Percentiles rank a stretch among this genome's conserved stretches.
These are phyloP conservation scores for Thymelicus sylvestris DNA, from an alignment of 2,888 invertebrate species.

Conservation along the genomic window DNA sequence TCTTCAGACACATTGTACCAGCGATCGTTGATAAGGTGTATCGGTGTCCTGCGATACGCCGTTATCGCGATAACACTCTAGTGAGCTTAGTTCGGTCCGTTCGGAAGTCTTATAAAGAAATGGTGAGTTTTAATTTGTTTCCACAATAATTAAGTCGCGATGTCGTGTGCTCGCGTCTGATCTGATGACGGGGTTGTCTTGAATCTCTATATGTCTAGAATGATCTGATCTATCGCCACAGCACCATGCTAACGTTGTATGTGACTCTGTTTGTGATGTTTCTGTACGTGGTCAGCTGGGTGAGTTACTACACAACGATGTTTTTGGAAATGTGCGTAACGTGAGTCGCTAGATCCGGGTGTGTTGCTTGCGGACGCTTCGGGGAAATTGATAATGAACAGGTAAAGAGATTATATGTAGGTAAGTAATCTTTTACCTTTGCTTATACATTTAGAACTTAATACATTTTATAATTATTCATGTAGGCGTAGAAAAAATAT, in stretches of 20 bases:
- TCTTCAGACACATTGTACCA: conserved; percentile 11
- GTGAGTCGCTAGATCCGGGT: conserved; percentile 2
- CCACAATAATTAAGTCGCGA: conserved; percentile 52
- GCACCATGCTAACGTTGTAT: conserved; percentile 51
- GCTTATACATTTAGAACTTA: too few species aligned
- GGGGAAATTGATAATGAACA: not conserved
- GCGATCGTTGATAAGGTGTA: conserved; percentile 21
- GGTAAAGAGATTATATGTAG: not conserved
- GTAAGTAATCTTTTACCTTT: too few species aligned
- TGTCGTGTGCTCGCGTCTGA: conserved; percentile 29
- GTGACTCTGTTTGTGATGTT: conserved; percentile 49
- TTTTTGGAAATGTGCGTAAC: conserved; percentile 1
- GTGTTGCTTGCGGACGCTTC: conserved; percentile 1
- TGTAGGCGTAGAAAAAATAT: too few species aligned
- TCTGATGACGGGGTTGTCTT: conserved; percentile 33
- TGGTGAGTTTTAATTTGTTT: conserved; percentile 68
- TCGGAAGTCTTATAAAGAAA: conserved; percentile 62
- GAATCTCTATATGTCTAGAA: conserved; percentile 39
- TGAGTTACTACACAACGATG: conserved; percentile 46
- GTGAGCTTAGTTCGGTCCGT: conserved; percentile 54
- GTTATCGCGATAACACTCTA: conserved; percentile 50
- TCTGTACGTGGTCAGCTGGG: conserved; percentile 57
- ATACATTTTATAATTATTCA: too few species aligned
- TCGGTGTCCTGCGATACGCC: conserved; percentile 22
- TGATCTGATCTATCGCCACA: not conserved